Conservation (phyloP, 1,140 invertebrate genomes). For the Pectinophora gossypiella region DNA sequence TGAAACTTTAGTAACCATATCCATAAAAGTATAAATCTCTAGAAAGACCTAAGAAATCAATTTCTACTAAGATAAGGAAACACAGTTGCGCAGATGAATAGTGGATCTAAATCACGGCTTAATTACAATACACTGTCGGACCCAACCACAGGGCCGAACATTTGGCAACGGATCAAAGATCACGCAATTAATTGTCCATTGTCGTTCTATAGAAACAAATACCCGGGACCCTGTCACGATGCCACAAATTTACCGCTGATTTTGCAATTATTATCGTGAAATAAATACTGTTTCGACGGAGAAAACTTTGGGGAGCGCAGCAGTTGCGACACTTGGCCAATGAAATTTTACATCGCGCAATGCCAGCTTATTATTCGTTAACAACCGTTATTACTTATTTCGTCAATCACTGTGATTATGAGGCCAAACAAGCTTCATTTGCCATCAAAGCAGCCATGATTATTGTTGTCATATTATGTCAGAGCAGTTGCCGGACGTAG, state of each 20-base stretch:
- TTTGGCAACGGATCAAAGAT: constrained; percentile 66
- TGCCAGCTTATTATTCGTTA: constrained; percentile 48
- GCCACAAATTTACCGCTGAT: constrained; percentile 50
- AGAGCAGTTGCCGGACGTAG: no score
- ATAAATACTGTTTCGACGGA: constrained; percentile 56
- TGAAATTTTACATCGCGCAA: constrained; percentile 47
- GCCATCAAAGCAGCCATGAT: constrained; percentile 13
- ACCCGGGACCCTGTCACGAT: constrained; percentile 54
- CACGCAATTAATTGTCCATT: constrained; percentile 63
- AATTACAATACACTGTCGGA: constrained; percentile 39
- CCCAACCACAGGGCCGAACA: constrained; percentile 36
- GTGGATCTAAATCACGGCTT: constrained; percentile 13
- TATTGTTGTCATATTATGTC: constrained; percentile 1
- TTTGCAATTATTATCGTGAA: constrained; percentile 53
- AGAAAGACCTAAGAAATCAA: no score
- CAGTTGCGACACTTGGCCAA: constrained; percentile 42
- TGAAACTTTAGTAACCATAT: no score
- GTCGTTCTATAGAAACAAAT: constrained; percentile 50
- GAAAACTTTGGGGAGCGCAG: constrained; percentile 48
- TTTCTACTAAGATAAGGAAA: no score
- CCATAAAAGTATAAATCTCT: no score
- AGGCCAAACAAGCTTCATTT: constrained; percentile 33
- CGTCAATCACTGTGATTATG: constrained; percentile 40
- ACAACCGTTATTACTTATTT: constrained; percentile 50
- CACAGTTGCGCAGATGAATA: no score